Percentiles rank a stretch among this genome's conserved stretches.
phyloP scores from a whole-genome alignment of 1,140 invertebrate species.

The Neodiprion virginianus region DNA sequence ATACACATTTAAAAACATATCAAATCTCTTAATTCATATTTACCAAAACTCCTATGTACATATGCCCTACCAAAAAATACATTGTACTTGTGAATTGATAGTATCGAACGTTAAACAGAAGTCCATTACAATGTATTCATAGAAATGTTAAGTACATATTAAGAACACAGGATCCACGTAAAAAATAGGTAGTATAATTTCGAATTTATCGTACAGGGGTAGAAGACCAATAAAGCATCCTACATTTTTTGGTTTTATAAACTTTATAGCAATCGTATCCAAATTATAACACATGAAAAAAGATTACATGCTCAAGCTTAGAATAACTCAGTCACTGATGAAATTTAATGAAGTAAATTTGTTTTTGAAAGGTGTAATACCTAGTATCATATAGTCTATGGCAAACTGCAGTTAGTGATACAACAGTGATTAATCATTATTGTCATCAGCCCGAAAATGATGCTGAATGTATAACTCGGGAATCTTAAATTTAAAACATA shows the following conservation, averaged over 20 bases:
- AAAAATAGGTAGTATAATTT: neutral
- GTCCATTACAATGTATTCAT: neutral
- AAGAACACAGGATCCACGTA: neutral
- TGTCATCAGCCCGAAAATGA: neutral
- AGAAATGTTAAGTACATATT: neutral
- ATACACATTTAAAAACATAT: neutral
- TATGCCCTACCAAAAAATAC: neutral
- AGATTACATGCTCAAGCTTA: neutral
- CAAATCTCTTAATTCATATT: neutral
- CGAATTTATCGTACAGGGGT: neutral
- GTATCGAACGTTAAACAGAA: neutral
- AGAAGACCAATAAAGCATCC: neutral
- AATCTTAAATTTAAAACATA: no score
- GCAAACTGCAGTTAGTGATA: neutral
- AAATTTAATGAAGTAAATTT: neutral
- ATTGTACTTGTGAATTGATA: conserved; percentile 2
- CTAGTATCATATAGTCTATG: neutral
- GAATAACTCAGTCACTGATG: no score
- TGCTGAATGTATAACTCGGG: no score
- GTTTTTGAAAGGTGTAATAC: neutral
- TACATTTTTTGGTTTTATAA: neutral
- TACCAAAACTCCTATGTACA: neutral
- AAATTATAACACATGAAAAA: neutral
- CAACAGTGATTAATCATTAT: neutral
- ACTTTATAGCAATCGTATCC: neutral